Evolutionary conservation across 2,888 invertebrate species (phyloP), one percentile per base, ranked within the genome.

Genomic region (Sesamia inferens): DNA sequence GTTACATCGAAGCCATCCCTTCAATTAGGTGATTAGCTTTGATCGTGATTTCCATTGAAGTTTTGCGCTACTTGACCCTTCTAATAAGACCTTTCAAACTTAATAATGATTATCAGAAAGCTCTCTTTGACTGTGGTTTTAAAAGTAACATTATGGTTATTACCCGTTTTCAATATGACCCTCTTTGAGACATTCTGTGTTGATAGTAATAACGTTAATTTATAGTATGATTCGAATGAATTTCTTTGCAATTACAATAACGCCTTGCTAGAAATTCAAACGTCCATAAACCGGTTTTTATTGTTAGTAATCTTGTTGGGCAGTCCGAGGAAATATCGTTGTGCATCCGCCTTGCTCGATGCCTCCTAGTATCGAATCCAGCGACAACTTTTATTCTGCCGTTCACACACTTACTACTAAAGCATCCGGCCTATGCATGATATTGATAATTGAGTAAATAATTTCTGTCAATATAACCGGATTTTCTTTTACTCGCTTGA

Each of bases 201-300:
- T 55, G 24, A 44, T 55, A 19, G n/a, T 68, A 54, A 54, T 69
- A 31, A 48, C 44, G 7, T 55, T 31, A 67, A 44, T 63, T 74
- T 70, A 31, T 19, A 67, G 31, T 24, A 44, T 6, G n/a, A 59
- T 64, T 54, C 13, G n/a, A 51, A 51, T 64, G 5, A 54, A 24
- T 70, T 62, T 62, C 44, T 68, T 58, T 54, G 16, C 57, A 70
- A 7, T 44, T n/a, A 67, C 24, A 39, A 55, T 63, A 61, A 57
- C 2, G 42, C 57, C 22, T 55, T 59, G 16, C 44, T 68, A 57
- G 68, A 69, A 74, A 63, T 66, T 71, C 66, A 71, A 61, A 75
- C 76, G 69, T 72, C 78, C 81, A 72, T 75, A 91, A 92, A 93
- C 93, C 90, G 88, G 93, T 91, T 89, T 90, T 84, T 87, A 86